Percentiles rank a stretch among this genome's conserved stretches.
Evolutionary conservation across 1,140 invertebrate genomes (phyloP).

Genomic region (Cotesia typhae): DNA sequence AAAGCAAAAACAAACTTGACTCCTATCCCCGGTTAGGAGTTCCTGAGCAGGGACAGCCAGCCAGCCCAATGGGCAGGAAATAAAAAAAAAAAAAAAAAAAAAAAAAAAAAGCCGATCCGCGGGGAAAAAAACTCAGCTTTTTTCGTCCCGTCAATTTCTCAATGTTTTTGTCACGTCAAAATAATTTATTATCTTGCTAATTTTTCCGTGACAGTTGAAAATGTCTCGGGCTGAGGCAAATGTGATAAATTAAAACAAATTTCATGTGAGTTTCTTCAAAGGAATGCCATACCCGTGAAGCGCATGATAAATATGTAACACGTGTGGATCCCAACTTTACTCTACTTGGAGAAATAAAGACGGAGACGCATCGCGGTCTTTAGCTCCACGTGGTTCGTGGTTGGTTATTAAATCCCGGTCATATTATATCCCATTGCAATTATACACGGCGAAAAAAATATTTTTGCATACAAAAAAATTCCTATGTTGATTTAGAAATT

Average conservation of each 20-base stretch:
- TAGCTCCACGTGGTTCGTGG: slow-evolving; percentile 15
- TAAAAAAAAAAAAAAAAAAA: background rate
- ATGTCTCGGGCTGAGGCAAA: slow-evolving; percentile 26
- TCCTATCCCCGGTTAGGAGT: background rate
- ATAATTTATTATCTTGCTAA: slow-evolving; percentile 32
- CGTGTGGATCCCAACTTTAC: slow-evolving; percentile 1
- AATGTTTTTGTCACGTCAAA: slow-evolving; percentile 8
- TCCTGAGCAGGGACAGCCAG: no score
- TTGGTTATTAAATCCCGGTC: no score
- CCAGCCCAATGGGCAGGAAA: background rate
- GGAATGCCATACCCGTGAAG: slow-evolving; percentile 32
- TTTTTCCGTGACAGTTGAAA: slow-evolving; percentile 32
- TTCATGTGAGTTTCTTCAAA: slow-evolving; percentile 34
- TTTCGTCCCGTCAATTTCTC: slow-evolving; percentile 16
- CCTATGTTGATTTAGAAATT: no score
- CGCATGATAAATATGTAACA: slow-evolving; percentile 34
- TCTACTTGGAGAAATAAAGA: no score
- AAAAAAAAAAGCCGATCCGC: no score
- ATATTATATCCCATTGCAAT: no score
- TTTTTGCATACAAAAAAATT: no score
- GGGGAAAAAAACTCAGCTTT: slow-evolving; percentile 4
- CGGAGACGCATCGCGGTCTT: background rate
- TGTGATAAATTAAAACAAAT: slow-evolving; percentile 34
- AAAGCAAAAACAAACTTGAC: no score
- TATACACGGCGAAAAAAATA: no score